phyloP scores from a whole-genome alignment of 2,888 invertebrate genomes.

The Dysmachus trigonus region DNA sequence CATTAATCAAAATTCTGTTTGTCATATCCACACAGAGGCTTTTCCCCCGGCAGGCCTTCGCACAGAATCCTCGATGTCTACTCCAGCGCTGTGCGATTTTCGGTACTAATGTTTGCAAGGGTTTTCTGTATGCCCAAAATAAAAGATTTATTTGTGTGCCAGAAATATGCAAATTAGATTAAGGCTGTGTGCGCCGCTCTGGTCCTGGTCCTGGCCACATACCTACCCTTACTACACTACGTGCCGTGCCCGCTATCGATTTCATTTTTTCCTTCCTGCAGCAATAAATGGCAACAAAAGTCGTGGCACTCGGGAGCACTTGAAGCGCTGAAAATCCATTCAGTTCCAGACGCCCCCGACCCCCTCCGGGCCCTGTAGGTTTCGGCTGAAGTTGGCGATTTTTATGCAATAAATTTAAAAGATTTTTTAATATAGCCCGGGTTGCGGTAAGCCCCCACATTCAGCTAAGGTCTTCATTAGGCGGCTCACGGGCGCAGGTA shows the following conservation, averaged over 20 bases:
- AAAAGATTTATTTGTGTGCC: conserved; percentile 42
- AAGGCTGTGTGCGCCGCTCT: conserved; percentile 19
- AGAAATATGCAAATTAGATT: conserved; percentile 42
- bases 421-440: conserved; percentile 31
- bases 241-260: conserved; percentile 15
- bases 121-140: conserved; percentile 33
- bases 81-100: conserved; percentile 11
- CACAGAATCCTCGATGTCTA: conserved; percentile 6
- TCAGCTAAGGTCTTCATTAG: conserved; percentile 18
- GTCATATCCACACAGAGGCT: conserved; percentile 30
- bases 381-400: conserved; percentile 35
- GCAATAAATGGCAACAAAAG: conserved; percentile 28
- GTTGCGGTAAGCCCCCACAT: not conserved
- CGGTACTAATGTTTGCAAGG: conserved; percentile 32
- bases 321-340: conserved; percentile 17
- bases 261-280: conserved; percentile 35
- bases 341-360: not conserved
- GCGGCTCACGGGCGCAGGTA: not conserved
- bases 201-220: not conserved
- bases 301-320: conserved; percentile 25
- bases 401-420: conserved; percentile 35
- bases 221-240: not conserved
- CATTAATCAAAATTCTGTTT: conserved; percentile 42
- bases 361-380: too few species aligned
- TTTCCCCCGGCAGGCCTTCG: not conserved